A percentile compares a stretch with the other conserved stretches of the same genome.
phyloP scores from a whole-genome alignment of 2,113 vertebrate species.

The Tenrec ecaudatus region DNA sequence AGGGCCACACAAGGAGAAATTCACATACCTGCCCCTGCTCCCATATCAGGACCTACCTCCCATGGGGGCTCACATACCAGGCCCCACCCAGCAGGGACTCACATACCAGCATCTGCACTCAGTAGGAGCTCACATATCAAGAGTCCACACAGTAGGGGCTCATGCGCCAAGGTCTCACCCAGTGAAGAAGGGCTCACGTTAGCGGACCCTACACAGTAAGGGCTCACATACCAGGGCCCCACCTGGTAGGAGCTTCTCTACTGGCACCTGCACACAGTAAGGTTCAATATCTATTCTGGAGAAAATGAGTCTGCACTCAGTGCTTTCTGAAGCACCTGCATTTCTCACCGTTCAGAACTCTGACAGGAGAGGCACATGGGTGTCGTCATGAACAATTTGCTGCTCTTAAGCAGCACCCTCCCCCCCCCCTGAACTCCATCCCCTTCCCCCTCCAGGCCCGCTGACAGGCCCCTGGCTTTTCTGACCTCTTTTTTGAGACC shows the following conservation, averaged over 20 bases:
- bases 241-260: not conserved
- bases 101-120: accelerated
- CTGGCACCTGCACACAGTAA: not conserved
- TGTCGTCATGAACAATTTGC: not conserved
- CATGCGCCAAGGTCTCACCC: not conserved
- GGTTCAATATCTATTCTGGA: not conserved
- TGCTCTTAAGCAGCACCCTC: not conserved
- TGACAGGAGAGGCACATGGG: not conserved
- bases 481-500: too few species aligned
- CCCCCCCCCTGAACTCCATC: too few species aligned
- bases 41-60: accelerated
- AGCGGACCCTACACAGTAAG: not conserved
- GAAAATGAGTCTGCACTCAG: not conserved
- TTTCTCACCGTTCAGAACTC: not conserved
- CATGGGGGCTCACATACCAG: not conserved
- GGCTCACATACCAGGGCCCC: not conserved
- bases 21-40: not conserved
- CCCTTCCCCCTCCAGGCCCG: not conserved
- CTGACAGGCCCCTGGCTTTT: not conserved
- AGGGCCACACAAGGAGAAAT: not conserved
- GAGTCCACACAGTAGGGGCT: not conserved
- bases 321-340: not conserved
- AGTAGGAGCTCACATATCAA: not conserved
- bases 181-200: too few species aligned
- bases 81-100: not conserved